Percentiles rank a stretch among this genome's conserved stretches.
These are phyloP conservation scores for Lepilemur ruficaudatus DNA, from an alignment of 2,797 vertebrate species.

Conservation along the genomic window DNA sequence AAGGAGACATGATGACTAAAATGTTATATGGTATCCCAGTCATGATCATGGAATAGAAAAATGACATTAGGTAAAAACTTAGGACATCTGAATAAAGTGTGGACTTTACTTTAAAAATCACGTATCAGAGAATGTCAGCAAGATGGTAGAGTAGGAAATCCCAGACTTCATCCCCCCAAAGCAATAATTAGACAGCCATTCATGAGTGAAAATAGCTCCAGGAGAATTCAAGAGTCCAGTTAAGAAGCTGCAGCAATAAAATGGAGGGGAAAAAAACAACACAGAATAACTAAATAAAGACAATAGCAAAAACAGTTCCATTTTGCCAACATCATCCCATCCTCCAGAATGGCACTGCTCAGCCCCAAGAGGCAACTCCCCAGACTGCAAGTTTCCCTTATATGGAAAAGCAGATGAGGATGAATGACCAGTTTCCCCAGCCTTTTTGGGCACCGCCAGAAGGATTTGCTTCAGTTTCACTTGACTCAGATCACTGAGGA, in stretches of 20 bases:
- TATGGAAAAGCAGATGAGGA: no score
- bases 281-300: neutral
- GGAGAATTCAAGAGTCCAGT: neutral
- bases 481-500: no score
- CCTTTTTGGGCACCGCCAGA: no score
- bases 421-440: no score
- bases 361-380: no score
- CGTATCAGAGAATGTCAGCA: neutral
- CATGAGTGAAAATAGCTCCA: neutral
- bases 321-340: neutral
- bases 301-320: neutral
- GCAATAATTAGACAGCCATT: no score
- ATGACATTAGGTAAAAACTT: neutral
- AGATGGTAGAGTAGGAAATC: neutral
- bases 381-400: no score
- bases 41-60: neutral
- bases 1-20: neutral
- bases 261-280: no score
- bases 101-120: neutral
- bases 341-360: no score
- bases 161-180: neutral
- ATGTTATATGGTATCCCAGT: neutral
- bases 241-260: neutral
- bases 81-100: neutral
- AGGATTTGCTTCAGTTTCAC: no score